Evolutionary conservation across 2,888 invertebrate genomes (phyloP).

Genomic region (Rotaria sp.): DNA sequence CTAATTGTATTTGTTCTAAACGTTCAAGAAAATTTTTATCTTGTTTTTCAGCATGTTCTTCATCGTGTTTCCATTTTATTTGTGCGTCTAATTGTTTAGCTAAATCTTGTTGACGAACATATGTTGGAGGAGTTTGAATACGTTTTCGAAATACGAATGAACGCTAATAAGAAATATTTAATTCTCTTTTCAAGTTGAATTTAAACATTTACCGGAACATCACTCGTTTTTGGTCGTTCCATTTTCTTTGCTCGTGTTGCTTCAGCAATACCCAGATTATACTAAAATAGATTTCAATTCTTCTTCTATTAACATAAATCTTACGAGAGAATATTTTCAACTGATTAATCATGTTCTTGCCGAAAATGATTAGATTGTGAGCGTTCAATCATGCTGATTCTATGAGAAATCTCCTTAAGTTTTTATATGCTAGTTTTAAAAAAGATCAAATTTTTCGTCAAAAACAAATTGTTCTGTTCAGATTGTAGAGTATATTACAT

Average conservation of each 20-base stretch:
- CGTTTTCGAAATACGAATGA: constrained; percentile 54
- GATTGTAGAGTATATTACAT: no score
- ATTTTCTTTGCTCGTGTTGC: constrained; percentile 49
- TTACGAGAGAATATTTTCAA: no score
- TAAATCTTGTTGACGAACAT: constrained; percentile 50
- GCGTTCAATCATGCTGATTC: no score
- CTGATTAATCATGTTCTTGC: no score
- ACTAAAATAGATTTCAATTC: constrained; percentile 40
- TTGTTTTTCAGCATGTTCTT: constrained; percentile 48
- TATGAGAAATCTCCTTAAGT: no score
- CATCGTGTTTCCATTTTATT: constrained; percentile 46
- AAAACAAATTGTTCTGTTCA: no score
- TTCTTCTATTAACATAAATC: not conserved
- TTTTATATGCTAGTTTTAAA: no score
- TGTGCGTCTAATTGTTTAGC: constrained; percentile 49
- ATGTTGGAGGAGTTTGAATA: constrained; percentile 52
- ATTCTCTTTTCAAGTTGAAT: no score
- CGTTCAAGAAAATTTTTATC: constrained; percentile 51
- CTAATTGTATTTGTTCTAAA: constrained; percentile 54
- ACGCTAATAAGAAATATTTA: constrained; percentile 44
- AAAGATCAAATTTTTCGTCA: no score
- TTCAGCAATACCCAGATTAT: constrained; percentile 54
- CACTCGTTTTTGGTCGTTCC: constrained; percentile 40
- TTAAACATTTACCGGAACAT: constrained; percentile 1
- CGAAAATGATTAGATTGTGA: no score